Evolutionary conservation across 1,140 invertebrate genomes (phyloP).

Genomic region (Hormaphis cornu): DNA sequence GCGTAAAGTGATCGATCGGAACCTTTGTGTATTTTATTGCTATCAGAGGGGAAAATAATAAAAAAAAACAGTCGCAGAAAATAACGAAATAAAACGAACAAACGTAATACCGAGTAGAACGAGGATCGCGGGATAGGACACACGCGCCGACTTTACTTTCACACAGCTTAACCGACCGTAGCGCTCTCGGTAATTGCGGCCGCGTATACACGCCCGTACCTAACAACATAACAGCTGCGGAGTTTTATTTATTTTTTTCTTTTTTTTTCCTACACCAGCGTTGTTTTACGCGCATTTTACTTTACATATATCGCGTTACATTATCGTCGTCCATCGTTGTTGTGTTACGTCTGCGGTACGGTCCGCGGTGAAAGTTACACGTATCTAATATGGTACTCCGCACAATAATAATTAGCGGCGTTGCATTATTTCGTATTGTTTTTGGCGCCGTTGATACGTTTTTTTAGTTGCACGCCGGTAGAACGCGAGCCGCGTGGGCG

Average conservation of each 20-base stretch:
- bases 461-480: not conserved
- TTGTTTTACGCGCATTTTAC: conserved; percentile 5
- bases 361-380: conserved; percentile 7
- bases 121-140: not conserved
- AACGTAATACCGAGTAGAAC: no score
- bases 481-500: not conserved
- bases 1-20: no score
- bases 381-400: no score
- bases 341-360: not conserved
- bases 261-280: not conserved
- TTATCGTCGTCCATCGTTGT: no score
- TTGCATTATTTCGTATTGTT: not conserved
- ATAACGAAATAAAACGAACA: no score
- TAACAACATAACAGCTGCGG: no score
- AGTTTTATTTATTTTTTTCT: not conserved
- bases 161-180: conserved; percentile 8
- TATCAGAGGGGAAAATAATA: no score
- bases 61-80: no score
- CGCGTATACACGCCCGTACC: no score
- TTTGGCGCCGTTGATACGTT: not conserved
- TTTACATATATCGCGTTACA: not conserved
- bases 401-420: not conserved
- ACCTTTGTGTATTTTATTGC: no score
- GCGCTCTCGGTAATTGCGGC: not conserved
- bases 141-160: conserved; percentile 11